These are phyloP conservation scores for Drosophila macrospina DNA, from an alignment of 2,888 invertebrate genomes.

Conservation along the genomic window DNA sequence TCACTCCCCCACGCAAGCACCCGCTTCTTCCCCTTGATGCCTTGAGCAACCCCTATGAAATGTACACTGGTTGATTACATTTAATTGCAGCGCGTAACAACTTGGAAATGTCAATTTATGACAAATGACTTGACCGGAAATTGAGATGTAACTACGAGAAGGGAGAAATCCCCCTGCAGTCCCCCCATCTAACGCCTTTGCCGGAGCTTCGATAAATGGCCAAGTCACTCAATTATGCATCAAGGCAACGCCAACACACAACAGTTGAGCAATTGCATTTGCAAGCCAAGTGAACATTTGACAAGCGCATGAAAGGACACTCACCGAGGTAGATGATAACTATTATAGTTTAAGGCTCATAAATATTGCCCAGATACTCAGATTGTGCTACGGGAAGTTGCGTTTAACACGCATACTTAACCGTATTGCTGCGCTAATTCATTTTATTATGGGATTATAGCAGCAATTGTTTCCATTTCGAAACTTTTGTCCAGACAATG, in stretches of 20 bases:
- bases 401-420: background rate
- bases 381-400: background rate
- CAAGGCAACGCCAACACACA: too few species aligned
- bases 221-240: slow-evolving; percentile 30
- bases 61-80: slow-evolving; percentile 45
- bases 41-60: slow-evolving; percentile 1
- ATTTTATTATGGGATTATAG: background rate
- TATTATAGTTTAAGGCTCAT: background rate
- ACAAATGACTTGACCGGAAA: slow-evolving; percentile 33
- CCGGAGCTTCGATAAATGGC: background rate
- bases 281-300: background rate
- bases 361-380: background rate
- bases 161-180: background rate
- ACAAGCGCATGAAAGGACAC: too few species aligned
- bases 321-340: background rate
- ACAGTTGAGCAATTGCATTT: slow-evolving; percentile 3
- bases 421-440: background rate
- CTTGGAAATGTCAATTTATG: slow-evolving; percentile 40
- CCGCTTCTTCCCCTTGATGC: background rate
- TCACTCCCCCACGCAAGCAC: background rate
- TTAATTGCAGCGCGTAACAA: slow-evolving; percentile 66
- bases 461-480: background rate
- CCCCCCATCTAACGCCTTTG: slow-evolving; percentile 12
- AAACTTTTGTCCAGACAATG: background rate
- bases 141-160: slow-evolving; percentile 7